Percentiles rank a stretch among this genome's conserved stretches.
These are phyloP conservation scores for Thalassoma bifasciatum DNA, from an alignment of 2,113 vertebrate species.

Conservation along the genomic window DNA sequence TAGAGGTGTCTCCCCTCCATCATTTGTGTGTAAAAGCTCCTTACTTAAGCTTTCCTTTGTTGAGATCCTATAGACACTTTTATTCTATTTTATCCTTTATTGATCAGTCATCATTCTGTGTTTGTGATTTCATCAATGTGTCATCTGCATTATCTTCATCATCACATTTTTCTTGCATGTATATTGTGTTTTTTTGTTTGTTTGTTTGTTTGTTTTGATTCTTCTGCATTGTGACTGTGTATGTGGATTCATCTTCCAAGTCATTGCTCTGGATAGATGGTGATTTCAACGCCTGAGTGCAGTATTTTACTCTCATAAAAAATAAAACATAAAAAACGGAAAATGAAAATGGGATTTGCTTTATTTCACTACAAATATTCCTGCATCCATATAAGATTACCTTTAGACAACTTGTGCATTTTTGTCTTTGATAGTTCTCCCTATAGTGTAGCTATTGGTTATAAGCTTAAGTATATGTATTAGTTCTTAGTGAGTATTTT, in stretches of 20 bases:
- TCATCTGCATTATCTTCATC: slow-evolving; percentile 2
- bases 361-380: neutral
- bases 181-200: too few species aligned
- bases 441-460: too few species aligned
- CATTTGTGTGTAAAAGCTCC: slow-evolving; percentile 28
- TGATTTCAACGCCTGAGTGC: slow-evolving; percentile 15
- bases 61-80: slow-evolving; percentile 1
- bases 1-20: too few species aligned
- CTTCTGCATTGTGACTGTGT: too few species aligned
- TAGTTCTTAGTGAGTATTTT: neutral
- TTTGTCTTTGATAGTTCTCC: too few species aligned
- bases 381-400: neutral
- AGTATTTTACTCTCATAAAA: slow-evolving; percentile 68
- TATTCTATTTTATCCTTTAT: slow-evolving; percentile 13
- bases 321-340: slow-evolving; percentile 65
- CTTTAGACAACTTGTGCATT: too few species aligned
- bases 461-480: too few species aligned
- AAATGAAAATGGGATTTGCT: slow-evolving; percentile 6
- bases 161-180: too few species aligned
- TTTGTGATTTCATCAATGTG: neutral
- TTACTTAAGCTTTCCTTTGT: slow-evolving; percentile 15
- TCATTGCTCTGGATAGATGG: neutral
- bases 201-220: too few species aligned
- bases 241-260: neutral
- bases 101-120: slow-evolving; percentile 8